Evolutionary conservation across 2,113 vertebrate genomes (phyloP), one percentile per base, ranked within the genome.

Genomic region (Suricata suricatta): DNA sequence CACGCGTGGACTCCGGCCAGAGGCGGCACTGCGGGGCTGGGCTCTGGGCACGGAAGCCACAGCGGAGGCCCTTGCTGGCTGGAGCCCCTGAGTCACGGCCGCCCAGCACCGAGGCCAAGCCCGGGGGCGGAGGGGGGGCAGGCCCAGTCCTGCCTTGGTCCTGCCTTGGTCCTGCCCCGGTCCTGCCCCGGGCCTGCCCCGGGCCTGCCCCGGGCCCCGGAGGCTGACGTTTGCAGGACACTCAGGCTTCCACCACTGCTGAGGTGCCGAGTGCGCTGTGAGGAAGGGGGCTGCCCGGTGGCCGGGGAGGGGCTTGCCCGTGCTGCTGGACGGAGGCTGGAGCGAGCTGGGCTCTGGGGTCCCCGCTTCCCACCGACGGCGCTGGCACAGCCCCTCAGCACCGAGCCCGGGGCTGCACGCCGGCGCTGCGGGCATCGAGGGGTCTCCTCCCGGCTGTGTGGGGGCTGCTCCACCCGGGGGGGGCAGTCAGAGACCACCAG

Each of bases 201-300:
- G 15, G 1, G 11, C 52, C n/a, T 1, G 29, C 17, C 23, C 14
- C 0, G 2, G 29, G 33, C 3, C 14, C 52, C 44, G 11, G 41
- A 31, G 31, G 38, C 54, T 35, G 33, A 44, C 29, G 16, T 4
- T 21, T 7, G 38, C 11, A 3, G 13, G 25, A 38, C 5, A 13
- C 11, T 6, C 2, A 41, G 38, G 25, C 1, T 0, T 8, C 9
- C 3, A 21, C 19, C 27, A 0, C 3, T 3, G 13, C 1, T 44
- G 41, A 35, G 33, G 41, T 0, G 1, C 87, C 1, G 47, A 13
- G 25, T 35, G 80, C 3, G 5, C 2, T 3, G 64, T 81, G 31
- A 27, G 1, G 27, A 21, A 16, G 0, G 0, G 13, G 41, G 16
- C 3, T 23, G 9, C 25, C 17, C 31, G 7, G 33, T 0, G 57